Evolutionary conservation across 2,113 vertebrate species (phyloP), one percentile per base, ranked within the genome.

Genomic region (Amblyornis subalaris): DNA sequence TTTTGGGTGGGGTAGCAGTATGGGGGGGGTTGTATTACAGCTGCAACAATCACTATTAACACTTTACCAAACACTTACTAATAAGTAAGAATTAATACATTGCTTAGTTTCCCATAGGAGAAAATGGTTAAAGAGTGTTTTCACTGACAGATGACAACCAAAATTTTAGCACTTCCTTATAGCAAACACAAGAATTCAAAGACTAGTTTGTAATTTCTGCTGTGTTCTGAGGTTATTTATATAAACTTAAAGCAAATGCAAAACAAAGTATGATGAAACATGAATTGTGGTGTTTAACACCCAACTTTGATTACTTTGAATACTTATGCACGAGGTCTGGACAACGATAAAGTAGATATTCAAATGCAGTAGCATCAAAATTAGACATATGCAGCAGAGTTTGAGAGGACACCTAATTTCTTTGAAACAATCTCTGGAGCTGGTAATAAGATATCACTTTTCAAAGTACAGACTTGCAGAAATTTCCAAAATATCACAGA

Each of bases 1-100:
- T 79, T 36, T 25, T 24, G 0, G 28, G 7, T 62, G 2, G 6
- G 8, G 3, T 28, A 15, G 12, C 6, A 4, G 3, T 74, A 7
- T 44, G 14, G 9, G 2, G 1, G 2, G 15, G 3, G 3, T 26
- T 29, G 7, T 17, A 60, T 44, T 35, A 50, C 7, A 70, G 3
- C 3, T 44, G 7, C 14, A 65, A 17, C 26, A 35, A 80, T 54
- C 12, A 51, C 26, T 44, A 29, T 31, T 71, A 64, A 28, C 5
- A 7, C 29, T n/a, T 62, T n/a, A 61, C 40, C 10, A 57, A 82
- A 78, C 10, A 12, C 8, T 81, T 65, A 45, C 5, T 73, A 65
- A 10, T 40, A 38, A n/a, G 4, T 29, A 89, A 54, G 14, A 69
- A 78, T 38, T 0, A 74, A 53, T 35, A 78, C 0, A 38, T 21